Evolutionary conservation across 2,113 vertebrate genomes (phyloP), one percentile per base, ranked within the genome.

Genomic region (Spea bombifrons): DNA sequence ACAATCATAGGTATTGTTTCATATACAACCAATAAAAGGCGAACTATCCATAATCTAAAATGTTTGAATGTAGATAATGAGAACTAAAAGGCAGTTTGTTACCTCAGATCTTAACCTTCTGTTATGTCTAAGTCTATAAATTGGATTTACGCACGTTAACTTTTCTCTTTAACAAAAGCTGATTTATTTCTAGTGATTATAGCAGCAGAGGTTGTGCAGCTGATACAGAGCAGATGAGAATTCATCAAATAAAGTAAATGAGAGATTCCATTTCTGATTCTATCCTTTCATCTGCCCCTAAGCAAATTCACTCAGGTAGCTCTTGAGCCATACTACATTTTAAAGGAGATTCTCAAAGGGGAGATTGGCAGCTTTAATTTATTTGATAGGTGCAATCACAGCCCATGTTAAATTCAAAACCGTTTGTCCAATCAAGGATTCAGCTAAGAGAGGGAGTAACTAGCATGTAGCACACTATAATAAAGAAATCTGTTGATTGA

Each of bases 401-500:
- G 94, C 92, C 94, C 90, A 86, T 90, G 93, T 93, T 92, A 94
- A 96, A 97, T 97, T 96, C 87, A 94, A 96, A 97, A 94, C 87
- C 7, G 93, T 93, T 90, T 92, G 93, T 92, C 92, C 92, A 94
- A 92, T 94, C 93, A 94, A 94, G 90, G 89, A 91, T 93, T 93
- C 91, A 90, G 88, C 92, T 91, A 89, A 91, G 90, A 89, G 89
- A 93, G 90, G 86, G 89, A 88, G 87, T 92, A 93, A 92, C 95
- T 91, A 92, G 90, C 91, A 89, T 92, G 92, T 93, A 91, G 92
- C 90, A 94, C 78, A 92, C 94, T 94, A 91, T 94, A 95, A 95
- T 94, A 93, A 93, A 92, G 91, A 95, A 95, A 94, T 96, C 93
- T 97, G 96, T 97, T 98, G 97, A 99, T 98, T 98, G 97, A 98